These are phyloP conservation scores for Petrocephalus microphthalmus DNA, from an alignment of 2,113 vertebrate species.

Conservation along the genomic window DNA sequence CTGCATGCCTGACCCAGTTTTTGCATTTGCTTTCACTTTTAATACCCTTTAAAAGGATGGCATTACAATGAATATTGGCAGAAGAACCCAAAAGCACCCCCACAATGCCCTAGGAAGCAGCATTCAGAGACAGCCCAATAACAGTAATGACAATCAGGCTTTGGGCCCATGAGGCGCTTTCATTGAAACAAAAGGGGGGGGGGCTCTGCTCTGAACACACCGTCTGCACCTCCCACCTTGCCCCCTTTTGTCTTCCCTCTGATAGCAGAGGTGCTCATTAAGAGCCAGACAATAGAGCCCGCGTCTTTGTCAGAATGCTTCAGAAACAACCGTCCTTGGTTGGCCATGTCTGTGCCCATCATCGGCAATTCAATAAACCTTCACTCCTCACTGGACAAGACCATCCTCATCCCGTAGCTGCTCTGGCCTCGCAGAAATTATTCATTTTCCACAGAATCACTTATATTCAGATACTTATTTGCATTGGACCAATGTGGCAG, in stretches of 20 bases:
- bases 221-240: slow-evolving; percentile 27
- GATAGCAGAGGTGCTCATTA: slow-evolving; percentile 58
- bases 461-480: slow-evolving; percentile 31
- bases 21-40: background rate
- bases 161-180: slow-evolving; percentile 30
- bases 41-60: background rate
- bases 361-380: slow-evolving; percentile 43
- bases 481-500: slow-evolving; percentile 31
- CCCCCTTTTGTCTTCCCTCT: slow-evolving; percentile 39
- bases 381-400: slow-evolving; percentile 40
- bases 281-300: slow-evolving; percentile 54
- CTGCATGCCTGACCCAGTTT: background rate
- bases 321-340: slow-evolving; percentile 53
- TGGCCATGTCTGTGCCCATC: slow-evolving; percentile 47
- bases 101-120: slow-evolving; percentile 44
- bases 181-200: slow-evolving; percentile 29
- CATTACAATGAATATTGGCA: slow-evolving; percentile 37
- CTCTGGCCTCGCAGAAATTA: slow-evolving; percentile 20
- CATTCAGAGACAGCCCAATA: background rate
- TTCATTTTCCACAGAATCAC: slow-evolving; percentile 43
- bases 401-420: slow-evolving; percentile 25
- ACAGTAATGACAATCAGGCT: background rate
- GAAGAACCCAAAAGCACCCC: slow-evolving; percentile 61
- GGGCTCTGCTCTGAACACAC: slow-evolving; percentile 31
- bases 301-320: slow-evolving; percentile 58